Percentiles rank a stretch among this genome's conserved stretches.
Conservation (phyloP, 2,797 vertebrate species). For the Anableps anableps region DNA sequence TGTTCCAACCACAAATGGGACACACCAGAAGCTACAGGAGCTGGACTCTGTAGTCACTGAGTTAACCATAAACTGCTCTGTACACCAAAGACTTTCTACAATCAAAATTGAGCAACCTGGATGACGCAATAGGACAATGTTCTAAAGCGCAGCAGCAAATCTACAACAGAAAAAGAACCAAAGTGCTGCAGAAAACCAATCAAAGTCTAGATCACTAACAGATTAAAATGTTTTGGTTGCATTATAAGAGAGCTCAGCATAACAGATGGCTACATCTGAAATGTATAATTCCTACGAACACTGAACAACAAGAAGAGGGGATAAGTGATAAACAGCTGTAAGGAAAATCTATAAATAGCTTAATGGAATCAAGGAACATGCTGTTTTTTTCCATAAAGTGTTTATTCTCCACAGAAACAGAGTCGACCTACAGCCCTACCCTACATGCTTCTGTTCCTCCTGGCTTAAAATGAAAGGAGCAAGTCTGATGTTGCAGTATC, state of each 20-base stretch:
- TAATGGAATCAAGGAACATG: background rate
- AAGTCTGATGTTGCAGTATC: background rate
- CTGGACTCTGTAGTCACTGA: background rate
- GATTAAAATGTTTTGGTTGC: background rate
- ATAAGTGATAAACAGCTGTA: background rate
- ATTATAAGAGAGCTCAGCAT: background rate
- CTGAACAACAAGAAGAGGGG: background rate
- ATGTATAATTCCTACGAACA: background rate
- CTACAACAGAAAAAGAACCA: background rate
- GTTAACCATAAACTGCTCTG: background rate
- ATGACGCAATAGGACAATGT: background rate
- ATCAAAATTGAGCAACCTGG: background rate
- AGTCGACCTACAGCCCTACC: background rate
- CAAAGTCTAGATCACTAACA: background rate
- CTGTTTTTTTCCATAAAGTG: background rate
- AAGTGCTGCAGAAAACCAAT: background rate
- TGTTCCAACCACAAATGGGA: background rate
- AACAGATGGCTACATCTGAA: background rate
- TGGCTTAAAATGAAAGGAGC: conserved; percentile 3
- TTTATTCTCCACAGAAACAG: background rate
- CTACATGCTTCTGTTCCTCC: background rate
- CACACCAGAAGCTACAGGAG: background rate
- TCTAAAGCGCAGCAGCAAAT: background rate
- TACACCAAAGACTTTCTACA: background rate
- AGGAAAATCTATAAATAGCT: background rate